A percentile compares a stretch with the other conserved stretches of the same genome.
Conservation (phyloP, 2,113 vertebrate species). For the Odobenus rosmarus region DNA sequence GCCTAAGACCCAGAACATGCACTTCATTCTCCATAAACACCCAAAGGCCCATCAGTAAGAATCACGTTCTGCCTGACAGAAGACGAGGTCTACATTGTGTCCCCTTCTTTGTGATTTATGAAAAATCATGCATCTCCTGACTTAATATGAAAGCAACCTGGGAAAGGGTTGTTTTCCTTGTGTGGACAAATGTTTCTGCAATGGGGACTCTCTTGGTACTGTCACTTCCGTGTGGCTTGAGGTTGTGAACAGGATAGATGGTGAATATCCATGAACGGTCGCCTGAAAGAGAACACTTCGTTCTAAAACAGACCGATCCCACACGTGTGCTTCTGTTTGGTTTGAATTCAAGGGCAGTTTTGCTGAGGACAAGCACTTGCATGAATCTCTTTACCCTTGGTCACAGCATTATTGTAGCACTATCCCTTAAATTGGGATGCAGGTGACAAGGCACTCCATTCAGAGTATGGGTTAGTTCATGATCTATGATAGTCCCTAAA, state of each 20-base stretch:
- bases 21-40: background rate
- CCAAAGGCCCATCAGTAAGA: accelerated
- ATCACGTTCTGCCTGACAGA: background rate
- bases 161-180: background rate
- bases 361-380: background rate
- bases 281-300: too few relatives aligned
- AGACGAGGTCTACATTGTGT: accelerated
- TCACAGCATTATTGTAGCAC: accelerated
- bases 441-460: accelerated
- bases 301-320: background rate
- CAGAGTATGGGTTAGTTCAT: accelerated
- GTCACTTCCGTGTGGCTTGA: background rate
- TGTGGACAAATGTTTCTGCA: background rate
- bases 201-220: too few relatives aligned
- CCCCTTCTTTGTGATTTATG: background rate
- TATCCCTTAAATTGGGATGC: background rate
- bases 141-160: background rate
- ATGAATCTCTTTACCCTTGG: background rate
- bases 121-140: background rate
- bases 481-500: accelerated
- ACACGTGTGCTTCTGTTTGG: accelerated
- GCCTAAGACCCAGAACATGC: too few relatives aligned
- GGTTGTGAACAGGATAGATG: background rate
- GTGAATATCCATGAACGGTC: too few relatives aligned
- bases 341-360: background rate